phyloP scores from a whole-genome alignment of 2,113 vertebrate species.

The Scytalopus superciliaris region DNA sequence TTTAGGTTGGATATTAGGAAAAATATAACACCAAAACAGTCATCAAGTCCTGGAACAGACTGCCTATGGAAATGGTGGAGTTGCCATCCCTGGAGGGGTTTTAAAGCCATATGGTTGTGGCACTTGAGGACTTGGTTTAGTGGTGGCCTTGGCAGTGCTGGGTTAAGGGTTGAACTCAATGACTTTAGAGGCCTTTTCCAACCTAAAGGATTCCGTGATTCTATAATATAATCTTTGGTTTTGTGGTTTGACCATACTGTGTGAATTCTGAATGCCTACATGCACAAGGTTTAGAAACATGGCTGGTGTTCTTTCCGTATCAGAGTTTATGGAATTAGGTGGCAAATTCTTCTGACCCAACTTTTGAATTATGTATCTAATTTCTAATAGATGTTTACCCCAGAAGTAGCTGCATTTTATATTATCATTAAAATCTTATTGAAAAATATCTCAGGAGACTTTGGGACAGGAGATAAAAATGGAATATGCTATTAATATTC shows the following conservation, averaged over 20 bases:
- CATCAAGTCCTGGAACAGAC: background rate
- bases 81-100: background rate
- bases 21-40: background rate
- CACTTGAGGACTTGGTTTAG: background rate
- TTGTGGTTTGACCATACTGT: background rate
- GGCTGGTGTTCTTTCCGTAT: background rate
- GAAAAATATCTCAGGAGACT: background rate
- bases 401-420: background rate
- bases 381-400: conserved; percentile 9
- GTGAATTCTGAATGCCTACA: background rate
- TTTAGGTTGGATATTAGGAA: accelerated
- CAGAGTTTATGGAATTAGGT: background rate
- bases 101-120: accelerated
- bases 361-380: background rate
- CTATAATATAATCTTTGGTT: background rate
- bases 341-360: background rate
- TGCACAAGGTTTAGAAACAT: background rate
- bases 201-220: background rate
- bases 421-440: conserved; percentile 24
- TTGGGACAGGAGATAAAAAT: conserved; percentile 11
- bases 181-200: background rate
- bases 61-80: background rate
- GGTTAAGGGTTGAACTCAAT: accelerated
- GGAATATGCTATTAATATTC: conserved; percentile 33
- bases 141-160: background rate